Evolutionary conservation across 2,113 vertebrate species (phyloP).

Genomic region (Myanophis thanlyinensis): DNA sequence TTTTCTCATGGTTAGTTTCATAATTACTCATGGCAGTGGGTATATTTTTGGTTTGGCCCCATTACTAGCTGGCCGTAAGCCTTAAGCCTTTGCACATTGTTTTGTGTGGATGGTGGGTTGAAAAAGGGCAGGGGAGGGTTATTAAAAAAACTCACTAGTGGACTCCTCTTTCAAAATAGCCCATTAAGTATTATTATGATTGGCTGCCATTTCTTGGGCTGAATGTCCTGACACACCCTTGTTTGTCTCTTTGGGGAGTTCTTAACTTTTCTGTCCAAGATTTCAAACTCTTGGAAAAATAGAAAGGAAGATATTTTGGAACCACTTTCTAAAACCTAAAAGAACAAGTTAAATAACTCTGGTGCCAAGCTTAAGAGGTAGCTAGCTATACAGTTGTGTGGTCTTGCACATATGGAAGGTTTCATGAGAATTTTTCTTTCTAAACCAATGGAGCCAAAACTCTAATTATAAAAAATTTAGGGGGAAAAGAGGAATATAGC

Average conservation of each 20-base stretch:
- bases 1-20: background rate
- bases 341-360: background rate
- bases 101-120: background rate
- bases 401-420: background rate
- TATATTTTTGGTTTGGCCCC: background rate
- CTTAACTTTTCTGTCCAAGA: background rate
- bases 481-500: background rate
- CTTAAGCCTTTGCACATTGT: background rate
- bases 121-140: background rate
- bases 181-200: background rate
- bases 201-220: background rate
- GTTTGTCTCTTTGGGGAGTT: background rate
- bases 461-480: background rate
- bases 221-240: background rate
- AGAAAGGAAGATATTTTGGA: background rate
- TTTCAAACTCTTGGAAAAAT: background rate
- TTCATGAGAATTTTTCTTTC: background rate
- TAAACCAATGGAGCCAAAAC: background rate
- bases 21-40: background rate
- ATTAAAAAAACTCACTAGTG: background rate
- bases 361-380: background rate
- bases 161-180: background rate
- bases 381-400: background rate
- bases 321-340: background rate
- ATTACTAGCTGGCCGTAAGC: background rate